A percentile compares a stretch with the other conserved stretches of the same genome.
phyloP scores from a whole-genome alignment of 2,797 vertebrate genomes.

The Anguilla marmorata region DNA sequence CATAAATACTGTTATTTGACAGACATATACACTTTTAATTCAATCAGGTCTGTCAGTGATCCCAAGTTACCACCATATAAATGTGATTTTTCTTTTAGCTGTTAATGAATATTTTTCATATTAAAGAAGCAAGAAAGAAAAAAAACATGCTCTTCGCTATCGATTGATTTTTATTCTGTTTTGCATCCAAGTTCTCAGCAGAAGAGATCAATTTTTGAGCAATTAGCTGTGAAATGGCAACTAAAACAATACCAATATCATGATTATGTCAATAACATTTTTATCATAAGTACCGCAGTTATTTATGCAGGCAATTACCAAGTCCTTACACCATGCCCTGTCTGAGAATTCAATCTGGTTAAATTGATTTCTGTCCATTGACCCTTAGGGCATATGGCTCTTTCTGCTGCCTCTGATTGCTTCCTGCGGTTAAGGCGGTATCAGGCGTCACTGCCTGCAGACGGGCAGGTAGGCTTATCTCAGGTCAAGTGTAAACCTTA shows the following conservation, averaged over 20 bases:
- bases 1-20: not conserved
- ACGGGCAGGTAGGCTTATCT: slow-evolving; percentile 33
- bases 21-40: not conserved
- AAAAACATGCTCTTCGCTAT: slow-evolving; percentile 48
- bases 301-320: slow-evolving; percentile 62
- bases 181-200: slow-evolving; percentile 8
- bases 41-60: not conserved
- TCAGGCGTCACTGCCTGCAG: slow-evolving; percentile 54
- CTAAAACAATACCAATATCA: slow-evolving; percentile 55
- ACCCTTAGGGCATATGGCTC: slow-evolving; percentile 30
- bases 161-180: slow-evolving; percentile 32
- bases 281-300: slow-evolving; percentile 61
- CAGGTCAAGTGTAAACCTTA: not conserved
- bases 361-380: slow-evolving; percentile 65
- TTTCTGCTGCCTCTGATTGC: slow-evolving; percentile 37
- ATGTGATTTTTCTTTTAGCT: slow-evolving; percentile 14
- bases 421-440: slow-evolving; percentile 64
- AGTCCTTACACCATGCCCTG: slow-evolving; percentile 55
- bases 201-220: slow-evolving; percentile 60
- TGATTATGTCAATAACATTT: slow-evolving; percentile 59
- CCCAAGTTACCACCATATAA: not conserved
- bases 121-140: slow-evolving; percentile 46
- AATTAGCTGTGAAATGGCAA: slow-evolving; percentile 68
- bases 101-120: slow-evolving; percentile 43
- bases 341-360: slow-evolving; percentile 66